These are phyloP conservation scores for Chymomyza costata DNA, from an alignment of 1,140 invertebrate genomes.

Conservation along the genomic window DNA sequence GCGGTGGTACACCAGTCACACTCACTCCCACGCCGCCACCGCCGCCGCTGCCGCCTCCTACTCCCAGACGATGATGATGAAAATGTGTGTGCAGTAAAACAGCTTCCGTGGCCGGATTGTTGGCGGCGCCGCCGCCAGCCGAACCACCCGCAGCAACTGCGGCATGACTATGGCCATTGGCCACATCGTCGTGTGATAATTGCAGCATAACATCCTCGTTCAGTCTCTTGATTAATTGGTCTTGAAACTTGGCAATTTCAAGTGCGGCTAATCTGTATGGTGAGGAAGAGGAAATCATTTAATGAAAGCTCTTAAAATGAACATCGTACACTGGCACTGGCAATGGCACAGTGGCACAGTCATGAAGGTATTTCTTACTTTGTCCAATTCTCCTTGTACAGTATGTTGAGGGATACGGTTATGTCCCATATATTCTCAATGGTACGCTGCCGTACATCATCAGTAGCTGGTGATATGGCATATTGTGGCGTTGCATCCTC, in stretches of 20 bases:
- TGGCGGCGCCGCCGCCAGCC: constrained; percentile 20
- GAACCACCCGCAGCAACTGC: background rate
- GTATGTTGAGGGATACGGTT: constrained; percentile 93
- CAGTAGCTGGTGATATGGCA: constrained; percentile 76
- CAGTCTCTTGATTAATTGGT: constrained; percentile 86
- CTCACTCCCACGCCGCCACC: constrained; percentile 19
- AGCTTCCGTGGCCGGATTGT: constrained; percentile 76
- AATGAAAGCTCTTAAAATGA: constrained; percentile 6
- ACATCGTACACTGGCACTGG: too few relatives aligned
- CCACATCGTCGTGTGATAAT: constrained; percentile 74
- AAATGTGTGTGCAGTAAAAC: constrained; percentile 64
- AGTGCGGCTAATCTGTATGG: constrained; percentile 81
- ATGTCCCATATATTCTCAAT: constrained; percentile 96
- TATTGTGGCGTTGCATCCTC: constrained; percentile 72
- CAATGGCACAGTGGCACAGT: background rate
- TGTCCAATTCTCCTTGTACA: constrained; percentile 97
- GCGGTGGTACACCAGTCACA: constrained; percentile 75
- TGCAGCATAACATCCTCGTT: constrained; percentile 82
- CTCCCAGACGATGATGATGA: constrained; percentile 78
- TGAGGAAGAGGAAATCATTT: background rate
- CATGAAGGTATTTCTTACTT: constrained; percentile 68
- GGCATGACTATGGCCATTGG: constrained; percentile 28
- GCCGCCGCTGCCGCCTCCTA: constrained; percentile 38
- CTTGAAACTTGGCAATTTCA: constrained; percentile 92
- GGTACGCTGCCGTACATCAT: constrained; percentile 82